These are phyloP conservation scores for Rhagoletis zephyria DNA, from an alignment of 1,140 invertebrate genomes.

Conservation along the genomic window DNA sequence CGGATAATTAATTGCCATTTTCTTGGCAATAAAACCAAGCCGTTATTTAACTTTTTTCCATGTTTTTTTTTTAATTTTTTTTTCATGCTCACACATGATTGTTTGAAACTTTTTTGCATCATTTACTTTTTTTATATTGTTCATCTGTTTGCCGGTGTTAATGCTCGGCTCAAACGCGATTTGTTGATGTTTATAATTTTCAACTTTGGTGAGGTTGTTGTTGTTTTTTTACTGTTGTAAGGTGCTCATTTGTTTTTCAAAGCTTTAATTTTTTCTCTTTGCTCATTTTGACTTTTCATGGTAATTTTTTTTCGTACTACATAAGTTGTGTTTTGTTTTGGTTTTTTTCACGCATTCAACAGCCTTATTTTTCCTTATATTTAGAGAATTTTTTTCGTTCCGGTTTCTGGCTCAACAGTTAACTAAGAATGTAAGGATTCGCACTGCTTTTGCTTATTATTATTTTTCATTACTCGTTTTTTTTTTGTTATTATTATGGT, in stretches of 20 bases:
- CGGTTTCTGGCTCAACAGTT: neutral
- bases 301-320: too few relatives aligned
- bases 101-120: neutral
- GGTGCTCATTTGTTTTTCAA: neutral
- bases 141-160: neutral
- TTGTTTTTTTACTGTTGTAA: neutral
- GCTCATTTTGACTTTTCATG: neutral
- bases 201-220: neutral
- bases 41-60: slow-evolving; percentile 10
- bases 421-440: neutral
- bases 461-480: neutral
- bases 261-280: neutral
- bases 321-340: too few relatives aligned
- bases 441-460: neutral
- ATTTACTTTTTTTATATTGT: neutral
- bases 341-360: too few relatives aligned
- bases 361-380: neutral
- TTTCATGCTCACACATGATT: neutral
- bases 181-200: slow-evolving; percentile 14
- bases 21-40: slow-evolving; percentile 49
- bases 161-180: neutral
- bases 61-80: neutral
- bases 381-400: too few relatives aligned
- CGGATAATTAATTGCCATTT: slow-evolving; percentile 52
- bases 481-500: neutral